Evolutionary conservation across 2,113 vertebrate genomes (phyloP).

Genomic region (Lycocorax pyrrhopterus): DNA sequence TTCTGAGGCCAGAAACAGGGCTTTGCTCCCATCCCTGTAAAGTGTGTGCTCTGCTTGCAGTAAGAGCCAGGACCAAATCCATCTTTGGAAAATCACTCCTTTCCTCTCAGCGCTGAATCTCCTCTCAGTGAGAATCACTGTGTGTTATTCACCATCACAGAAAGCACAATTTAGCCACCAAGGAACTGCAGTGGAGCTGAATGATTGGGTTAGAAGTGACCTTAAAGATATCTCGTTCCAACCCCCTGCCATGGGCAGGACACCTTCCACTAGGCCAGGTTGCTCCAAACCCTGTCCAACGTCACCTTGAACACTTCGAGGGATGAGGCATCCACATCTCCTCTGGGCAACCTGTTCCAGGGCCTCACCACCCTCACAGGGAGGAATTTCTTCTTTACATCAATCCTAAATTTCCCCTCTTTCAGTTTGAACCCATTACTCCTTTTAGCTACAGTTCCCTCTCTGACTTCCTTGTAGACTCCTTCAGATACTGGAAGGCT

Average conservation of each 20-base stretch:
- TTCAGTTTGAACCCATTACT: neutral
- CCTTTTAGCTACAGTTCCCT: neutral
- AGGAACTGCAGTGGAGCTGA: neutral
- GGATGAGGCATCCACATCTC: neutral
- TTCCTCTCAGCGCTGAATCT: neutral
- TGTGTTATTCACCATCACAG: neutral
- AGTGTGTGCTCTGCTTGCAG: neutral
- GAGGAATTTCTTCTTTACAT: neutral
- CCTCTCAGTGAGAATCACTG: no score
- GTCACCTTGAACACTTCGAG: neutral
- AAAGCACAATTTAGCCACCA: neutral
- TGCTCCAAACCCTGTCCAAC: neutral
- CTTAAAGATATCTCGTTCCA: neutral
- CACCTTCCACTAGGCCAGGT: neutral
- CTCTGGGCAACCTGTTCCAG: neutral
- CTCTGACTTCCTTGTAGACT: neutral
- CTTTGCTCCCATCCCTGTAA: neutral
- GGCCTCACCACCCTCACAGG: neutral
- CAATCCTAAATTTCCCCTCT: neutral
- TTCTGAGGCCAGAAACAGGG: neutral
- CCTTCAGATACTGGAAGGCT: neutral
- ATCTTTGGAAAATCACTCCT: neutral
- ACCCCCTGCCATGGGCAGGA: neutral
- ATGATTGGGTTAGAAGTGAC: neutral
- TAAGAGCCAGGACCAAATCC: neutral